These are phyloP conservation scores for Ectropis crepuscularia DNA, from an alignment of 2,888 invertebrate genomes.

Conservation along the genomic window DNA sequence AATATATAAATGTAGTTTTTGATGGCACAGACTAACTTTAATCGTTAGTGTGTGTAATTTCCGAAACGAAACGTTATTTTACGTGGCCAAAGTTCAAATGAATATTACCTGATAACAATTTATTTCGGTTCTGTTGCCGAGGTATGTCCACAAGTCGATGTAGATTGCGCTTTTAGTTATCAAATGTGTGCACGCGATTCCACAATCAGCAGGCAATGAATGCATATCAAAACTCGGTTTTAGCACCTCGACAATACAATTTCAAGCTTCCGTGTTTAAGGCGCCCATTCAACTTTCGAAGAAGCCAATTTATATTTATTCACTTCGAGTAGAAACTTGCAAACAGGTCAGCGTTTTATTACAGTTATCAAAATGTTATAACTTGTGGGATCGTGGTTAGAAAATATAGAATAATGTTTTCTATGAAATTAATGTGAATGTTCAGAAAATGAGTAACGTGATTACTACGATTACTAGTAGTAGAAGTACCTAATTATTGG, in stretches of 20 bases:
- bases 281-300: conserved; percentile 50
- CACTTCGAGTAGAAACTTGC: conserved; percentile 41
- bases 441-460: no score
- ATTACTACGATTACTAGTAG: no score
- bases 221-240: conserved; percentile 73
- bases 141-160: conserved; percentile 57
- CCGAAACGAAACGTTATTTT: conserved; percentile 1
- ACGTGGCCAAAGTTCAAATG: not conserved
- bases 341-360: conserved; percentile 24
- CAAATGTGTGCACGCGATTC: conserved; percentile 77
- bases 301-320: conserved; percentile 53
- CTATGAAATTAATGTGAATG: not conserved
- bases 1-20: no score
- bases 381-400: not conserved
- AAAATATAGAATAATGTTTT: not conserved
- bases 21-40: not conserved
- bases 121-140: conserved; percentile 1
- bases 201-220: conserved; percentile 70
- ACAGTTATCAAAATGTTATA: conserved; percentile 7
- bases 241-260: conserved; percentile 69
- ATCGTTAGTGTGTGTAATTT: not conserved
- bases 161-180: conserved; percentile 71
- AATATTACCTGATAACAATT: not conserved
- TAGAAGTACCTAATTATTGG: no score
- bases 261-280: conserved; percentile 57